These are phyloP conservation scores for Sternotherus odoratus DNA, from an alignment of 2,797 vertebrate genomes.

Conservation along the genomic window DNA sequence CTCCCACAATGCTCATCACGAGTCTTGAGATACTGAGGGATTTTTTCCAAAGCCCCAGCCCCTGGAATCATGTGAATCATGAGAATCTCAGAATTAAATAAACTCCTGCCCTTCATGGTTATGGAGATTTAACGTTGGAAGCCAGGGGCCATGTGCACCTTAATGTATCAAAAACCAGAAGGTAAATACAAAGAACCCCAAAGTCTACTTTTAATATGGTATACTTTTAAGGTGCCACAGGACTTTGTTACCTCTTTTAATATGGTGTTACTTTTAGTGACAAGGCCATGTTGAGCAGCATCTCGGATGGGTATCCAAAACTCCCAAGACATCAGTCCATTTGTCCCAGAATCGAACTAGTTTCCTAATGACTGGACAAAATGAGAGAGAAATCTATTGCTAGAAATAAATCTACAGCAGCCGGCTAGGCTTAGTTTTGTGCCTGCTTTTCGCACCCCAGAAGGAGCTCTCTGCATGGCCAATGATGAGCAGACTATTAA, in stretches of 20 bases:
- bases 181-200: background rate
- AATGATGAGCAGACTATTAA: too few species aligned
- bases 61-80: background rate
- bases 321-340: background rate
- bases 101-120: background rate
- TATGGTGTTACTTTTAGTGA: accelerated
- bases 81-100: background rate
- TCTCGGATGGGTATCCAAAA: accelerated
- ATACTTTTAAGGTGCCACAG: too few species aligned
- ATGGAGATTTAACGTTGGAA: background rate
- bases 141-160: background rate
- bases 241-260: too few species aligned
- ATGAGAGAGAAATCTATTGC: too few species aligned
- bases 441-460: background rate
- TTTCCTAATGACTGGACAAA: too few species aligned
- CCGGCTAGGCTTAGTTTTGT: background rate
- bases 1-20: accelerated
- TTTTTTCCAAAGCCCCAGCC: background rate
- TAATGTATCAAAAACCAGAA: background rate
- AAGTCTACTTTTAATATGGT: background rate
- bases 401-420: background rate
- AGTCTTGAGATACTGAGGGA: background rate
- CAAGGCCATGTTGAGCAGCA: background rate
- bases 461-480: background rate
- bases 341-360: background rate